Percentiles rank a stretch among this genome's conserved stretches.
Conservation (phyloP, 2,888 invertebrate species). For the Pantelozetes paolii region DNA sequence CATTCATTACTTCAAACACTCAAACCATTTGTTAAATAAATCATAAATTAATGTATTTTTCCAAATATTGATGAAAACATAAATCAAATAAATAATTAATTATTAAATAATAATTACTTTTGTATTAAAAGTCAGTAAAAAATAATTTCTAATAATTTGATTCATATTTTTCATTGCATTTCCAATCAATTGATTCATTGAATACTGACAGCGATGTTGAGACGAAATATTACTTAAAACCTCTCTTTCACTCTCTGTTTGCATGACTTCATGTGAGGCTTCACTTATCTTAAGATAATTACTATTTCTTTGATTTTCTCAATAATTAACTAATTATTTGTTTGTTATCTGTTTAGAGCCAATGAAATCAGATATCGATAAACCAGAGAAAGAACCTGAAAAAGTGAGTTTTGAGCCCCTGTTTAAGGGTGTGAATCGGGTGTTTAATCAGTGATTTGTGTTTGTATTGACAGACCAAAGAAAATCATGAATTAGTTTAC, state of each 20-base stretch:
- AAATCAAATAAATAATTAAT: conserved; percentile 21
- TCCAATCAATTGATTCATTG: not conserved
- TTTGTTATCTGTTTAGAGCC: conserved; percentile 16
- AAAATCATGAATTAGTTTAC: conserved; percentile 41
- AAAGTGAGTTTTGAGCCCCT: not conserved
- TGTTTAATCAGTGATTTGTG: not conserved
- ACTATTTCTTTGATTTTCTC: not conserved
- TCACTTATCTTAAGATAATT: too few species aligned
- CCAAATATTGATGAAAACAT: not conserved
- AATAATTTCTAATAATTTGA: conserved; percentile 6
- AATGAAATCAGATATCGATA: conserved; percentile 31
- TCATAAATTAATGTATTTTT: not conserved
- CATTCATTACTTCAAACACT: not conserved
- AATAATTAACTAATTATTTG: too few species aligned
- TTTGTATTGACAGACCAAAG: not conserved
- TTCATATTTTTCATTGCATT: not conserved
- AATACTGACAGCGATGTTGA: conserved; percentile 23
- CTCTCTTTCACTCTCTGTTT: not conserved
- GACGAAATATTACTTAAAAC: conserved; percentile 3
- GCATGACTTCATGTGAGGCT: conserved; percentile 1
- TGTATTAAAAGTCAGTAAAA: not conserved
- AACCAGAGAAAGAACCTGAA: conserved; percentile 34
- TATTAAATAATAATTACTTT: too few species aligned
- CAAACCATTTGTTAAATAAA: conserved; percentile 15
- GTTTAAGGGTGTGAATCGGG: not conserved